These are phyloP conservation scores for Crematogaster levior DNA, from an alignment of 2,888 invertebrate genomes.

Conservation along the genomic window DNA sequence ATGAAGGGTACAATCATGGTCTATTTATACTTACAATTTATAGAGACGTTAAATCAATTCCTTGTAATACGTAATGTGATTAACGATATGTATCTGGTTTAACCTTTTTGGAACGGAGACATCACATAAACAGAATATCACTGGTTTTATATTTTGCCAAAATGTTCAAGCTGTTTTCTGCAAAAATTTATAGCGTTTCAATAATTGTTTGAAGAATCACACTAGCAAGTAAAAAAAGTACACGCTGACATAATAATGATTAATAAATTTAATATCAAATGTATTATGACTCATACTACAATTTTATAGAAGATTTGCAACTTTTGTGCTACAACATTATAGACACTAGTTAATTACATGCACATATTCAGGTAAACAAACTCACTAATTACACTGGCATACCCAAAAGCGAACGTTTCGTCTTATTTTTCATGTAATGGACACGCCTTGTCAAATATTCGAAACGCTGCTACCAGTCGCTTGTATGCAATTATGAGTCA, in stretches of 20 bases:
- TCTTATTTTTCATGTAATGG: constrained; percentile 1
- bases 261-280: background rate
- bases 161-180: background rate
- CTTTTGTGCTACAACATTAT: background rate
- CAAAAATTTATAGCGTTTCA: background rate
- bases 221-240: background rate
- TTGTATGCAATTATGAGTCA: constrained; percentile 11
- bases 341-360: background rate
- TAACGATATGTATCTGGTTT: constrained; percentile 6
- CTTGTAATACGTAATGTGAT: background rate
- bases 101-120: background rate
- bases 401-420: background rate
- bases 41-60: background rate
- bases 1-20: background rate
- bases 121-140: background rate
- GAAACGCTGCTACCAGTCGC: background rate
- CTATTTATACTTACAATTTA: constrained; percentile 21
- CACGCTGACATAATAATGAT: background rate
- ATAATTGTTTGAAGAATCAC: background rate
- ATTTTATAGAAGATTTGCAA: background rate
- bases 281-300: background rate
- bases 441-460: constrained; percentile 51
- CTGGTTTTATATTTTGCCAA: background rate
- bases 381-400: background rate
- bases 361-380: background rate